These are phyloP conservation scores for Alethe diademata DNA, from an alignment of 2,113 vertebrate genomes.

Conservation along the genomic window DNA sequence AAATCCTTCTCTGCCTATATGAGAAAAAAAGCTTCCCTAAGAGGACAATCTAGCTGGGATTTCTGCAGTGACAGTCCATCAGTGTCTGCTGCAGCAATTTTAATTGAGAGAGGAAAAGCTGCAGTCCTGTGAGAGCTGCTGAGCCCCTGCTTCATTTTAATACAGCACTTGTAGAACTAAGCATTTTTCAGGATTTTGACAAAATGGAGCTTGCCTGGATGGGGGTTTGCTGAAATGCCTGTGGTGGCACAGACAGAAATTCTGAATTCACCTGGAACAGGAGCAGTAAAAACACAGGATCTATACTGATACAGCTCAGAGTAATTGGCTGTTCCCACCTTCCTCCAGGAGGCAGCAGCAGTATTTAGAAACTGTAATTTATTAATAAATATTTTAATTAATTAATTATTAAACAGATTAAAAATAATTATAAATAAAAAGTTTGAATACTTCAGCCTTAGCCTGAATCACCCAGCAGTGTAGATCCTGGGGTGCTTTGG, in stretches of 20 bases:
- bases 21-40: neutral
- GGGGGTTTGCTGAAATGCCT: neutral
- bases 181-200: neutral
- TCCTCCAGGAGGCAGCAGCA: conserved; percentile 24
- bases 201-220: neutral
- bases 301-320: neutral
- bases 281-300: neutral
- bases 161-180: neutral
- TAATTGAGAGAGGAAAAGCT: conserved; percentile 1
- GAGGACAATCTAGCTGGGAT: neutral
- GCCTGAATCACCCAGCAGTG: neutral
- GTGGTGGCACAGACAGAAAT: neutral
- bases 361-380: neutral
- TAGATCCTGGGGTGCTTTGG: neutral
- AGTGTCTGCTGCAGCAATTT: neutral
- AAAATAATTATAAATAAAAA: neutral
- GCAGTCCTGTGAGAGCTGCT: neutral
- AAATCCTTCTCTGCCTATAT: neutral
- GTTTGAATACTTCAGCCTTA: neutral
- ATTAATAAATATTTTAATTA: neutral
- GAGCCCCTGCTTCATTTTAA: neutral
- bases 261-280: neutral
- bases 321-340: neutral
- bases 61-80: neutral
- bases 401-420: neutral